These are phyloP conservation scores for Scaptomyza parva DNA, from an alignment of 2,888 invertebrate genomes.

Conservation along the genomic window DNA sequence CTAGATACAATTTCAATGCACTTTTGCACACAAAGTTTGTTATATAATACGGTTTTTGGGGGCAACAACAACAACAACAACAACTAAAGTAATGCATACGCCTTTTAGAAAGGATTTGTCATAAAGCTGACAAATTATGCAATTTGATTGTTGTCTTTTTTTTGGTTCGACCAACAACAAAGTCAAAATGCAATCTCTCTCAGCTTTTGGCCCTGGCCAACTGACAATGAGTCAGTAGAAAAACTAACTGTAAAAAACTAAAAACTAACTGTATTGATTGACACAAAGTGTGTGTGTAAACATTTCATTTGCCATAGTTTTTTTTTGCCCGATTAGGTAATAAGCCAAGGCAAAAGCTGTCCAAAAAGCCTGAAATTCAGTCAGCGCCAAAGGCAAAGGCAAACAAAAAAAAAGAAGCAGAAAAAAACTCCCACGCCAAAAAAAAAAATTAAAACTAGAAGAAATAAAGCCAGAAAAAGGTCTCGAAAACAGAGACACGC, in stretches of 20 bases:
- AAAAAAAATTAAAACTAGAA: no score
- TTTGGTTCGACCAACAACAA: conserved; percentile 10
- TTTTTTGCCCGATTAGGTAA: conserved; percentile 61
- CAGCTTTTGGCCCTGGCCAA: conserved; percentile 39
- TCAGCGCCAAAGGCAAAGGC: conserved; percentile 60
- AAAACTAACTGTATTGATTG: no score
- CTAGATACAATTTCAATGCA: conserved; percentile 68
- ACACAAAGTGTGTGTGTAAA: conserved; percentile 29
- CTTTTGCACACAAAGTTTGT: conserved; percentile 20
- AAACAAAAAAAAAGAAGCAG: conserved; percentile 68
- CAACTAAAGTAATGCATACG: conserved; percentile 62
- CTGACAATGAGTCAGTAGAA: conserved; percentile 51
- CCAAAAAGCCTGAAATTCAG: conserved; percentile 60
- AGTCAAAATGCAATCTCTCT: conserved; percentile 28
- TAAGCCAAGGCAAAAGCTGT: conserved; percentile 55
- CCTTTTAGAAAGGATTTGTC: conserved; percentile 68
- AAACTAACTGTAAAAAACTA: no score
- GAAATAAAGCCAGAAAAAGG: conserved; percentile 47
- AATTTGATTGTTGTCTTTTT: conserved; percentile 33
- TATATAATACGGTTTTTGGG: conserved; percentile 50
- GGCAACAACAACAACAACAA: no score
- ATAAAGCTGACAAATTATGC: conserved; percentile 51
- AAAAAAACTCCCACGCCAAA: conserved; percentile 72
- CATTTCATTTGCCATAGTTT: conserved; percentile 41
- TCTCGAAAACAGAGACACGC: conserved; percentile 52